Percentiles rank a stretch among this genome's conserved stretches.
Conservation (phyloP, 2,113 vertebrate genomes). For the Chauna torquata region DNA sequence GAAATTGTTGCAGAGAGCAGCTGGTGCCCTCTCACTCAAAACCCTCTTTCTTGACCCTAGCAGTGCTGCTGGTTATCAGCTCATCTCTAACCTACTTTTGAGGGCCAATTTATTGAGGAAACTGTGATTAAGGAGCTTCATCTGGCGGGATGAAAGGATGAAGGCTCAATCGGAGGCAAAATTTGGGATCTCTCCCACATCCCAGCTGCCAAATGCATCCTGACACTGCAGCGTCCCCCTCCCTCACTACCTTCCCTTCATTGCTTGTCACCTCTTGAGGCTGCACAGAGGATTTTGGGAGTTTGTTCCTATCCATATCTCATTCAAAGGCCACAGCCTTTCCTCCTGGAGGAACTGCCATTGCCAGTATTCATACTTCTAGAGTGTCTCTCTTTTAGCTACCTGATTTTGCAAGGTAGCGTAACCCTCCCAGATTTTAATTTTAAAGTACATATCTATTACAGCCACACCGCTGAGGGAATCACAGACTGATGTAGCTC, state of each 20-base stretch:
- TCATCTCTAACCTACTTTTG: background rate
- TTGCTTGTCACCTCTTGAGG: background rate
- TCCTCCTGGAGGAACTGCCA: background rate
- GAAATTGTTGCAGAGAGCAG: background rate
- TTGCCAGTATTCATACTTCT: background rate
- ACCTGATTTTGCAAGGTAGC: background rate
- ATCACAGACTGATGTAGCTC: background rate
- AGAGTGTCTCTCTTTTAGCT: background rate
- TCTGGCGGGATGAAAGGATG: background rate
- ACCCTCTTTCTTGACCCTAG: background rate
- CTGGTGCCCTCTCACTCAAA: background rate
- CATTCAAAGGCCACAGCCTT: background rate
- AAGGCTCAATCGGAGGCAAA: background rate
- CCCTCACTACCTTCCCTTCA: background rate
- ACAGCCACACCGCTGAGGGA: background rate
- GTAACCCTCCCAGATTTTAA: background rate
- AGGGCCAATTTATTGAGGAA: background rate
- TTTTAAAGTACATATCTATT: background rate
- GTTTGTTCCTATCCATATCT: background rate
- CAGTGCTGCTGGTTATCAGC: background rate
- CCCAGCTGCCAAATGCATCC: fast-evolving
- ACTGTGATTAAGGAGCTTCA: background rate
- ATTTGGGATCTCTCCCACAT: background rate
- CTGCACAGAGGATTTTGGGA: background rate
- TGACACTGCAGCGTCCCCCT: background rate